Base-by-base conservation (phyloP, 2,113 vertebrate genomes). In the Oryzias curvinotus region DNA sequence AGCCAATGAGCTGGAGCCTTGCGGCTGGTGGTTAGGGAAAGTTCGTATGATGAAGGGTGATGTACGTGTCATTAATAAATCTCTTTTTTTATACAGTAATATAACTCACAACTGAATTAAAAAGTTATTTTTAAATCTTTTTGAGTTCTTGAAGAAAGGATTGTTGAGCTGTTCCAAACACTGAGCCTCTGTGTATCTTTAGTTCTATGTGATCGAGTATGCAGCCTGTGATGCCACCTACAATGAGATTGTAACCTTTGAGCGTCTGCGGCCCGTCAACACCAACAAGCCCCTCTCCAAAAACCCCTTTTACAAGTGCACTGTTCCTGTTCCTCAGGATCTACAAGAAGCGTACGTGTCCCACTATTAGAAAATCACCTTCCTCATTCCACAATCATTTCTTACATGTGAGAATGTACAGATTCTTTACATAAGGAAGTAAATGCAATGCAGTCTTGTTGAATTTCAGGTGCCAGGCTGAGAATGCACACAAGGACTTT, bases 161-260 rank as follows among this genome's bases (percentile, higher is more conserved):
- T 18, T 14, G 1, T 14, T 4, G 16, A 8, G 15, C 14, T 18
- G 10, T 13, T 21, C 5, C 28, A 3, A 15, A 3, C 18, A 16
- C 7, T 52, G 5, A 41, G 7, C 16, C 8, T 47, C 30, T 65
- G 30, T 79, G 16, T 75, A 52, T 69, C 65, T 62, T 26, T 85
- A 96, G 95, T 96, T 96, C 82, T 96, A 94, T 18, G 95, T 96
- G 62, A 95, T 96, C 7, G 95, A 96, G 77, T 96, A 96, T 7
- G 94, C 94, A 1, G 94, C 94, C 17, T 96, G 94, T 19, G 94
- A 96, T 5, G 93, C 95, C 44, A 95, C 95, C 12, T 96, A 95
- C 85, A 96, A 96, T 5, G 95, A 96, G 75, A 96, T 96, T 0
- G 94, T 96, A 71, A 96, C 94, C 3, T 89, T 94, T 46, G 95